Percentiles rank a stretch among this genome's conserved stretches.
phyloP scores from a whole-genome alignment of 2,888 invertebrate genomes.

The Thymelicus sylvestris region DNA sequence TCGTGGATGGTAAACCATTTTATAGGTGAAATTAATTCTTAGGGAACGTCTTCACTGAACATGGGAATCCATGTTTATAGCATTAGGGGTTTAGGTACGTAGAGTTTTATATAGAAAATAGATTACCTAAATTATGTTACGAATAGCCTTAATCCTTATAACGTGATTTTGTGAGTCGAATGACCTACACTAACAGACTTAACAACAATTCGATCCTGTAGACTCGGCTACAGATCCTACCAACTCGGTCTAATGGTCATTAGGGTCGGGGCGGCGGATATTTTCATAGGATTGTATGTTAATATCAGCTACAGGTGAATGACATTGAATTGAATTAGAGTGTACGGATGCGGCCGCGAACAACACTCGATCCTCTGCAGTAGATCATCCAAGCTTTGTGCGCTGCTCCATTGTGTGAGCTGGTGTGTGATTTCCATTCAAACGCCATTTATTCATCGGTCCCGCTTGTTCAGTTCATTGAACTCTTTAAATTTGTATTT shows the following conservation, averaged over 20 bases:
- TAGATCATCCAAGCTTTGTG: slow-evolving; percentile 26
- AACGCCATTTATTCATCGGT: slow-evolving; percentile 24
- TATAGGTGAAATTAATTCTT: too few relatives aligned
- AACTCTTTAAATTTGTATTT: slow-evolving; percentile 29
- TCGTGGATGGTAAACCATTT: too few relatives aligned
- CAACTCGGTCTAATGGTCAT: neutral
- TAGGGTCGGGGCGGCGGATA: neutral
- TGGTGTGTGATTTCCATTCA: slow-evolving; percentile 28
- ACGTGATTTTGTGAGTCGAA: too few relatives aligned
- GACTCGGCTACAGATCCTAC: too few relatives aligned
- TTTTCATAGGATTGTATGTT: slow-evolving; percentile 28
- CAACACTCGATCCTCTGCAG: slow-evolving; percentile 25
- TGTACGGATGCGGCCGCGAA: slow-evolving; percentile 23
- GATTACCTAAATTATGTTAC: too few relatives aligned
- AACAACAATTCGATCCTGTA: too few relatives aligned
- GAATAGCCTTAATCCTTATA: too few relatives aligned
- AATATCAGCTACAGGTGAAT: slow-evolving; percentile 26
- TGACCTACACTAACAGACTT: too few relatives aligned
- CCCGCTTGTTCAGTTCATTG: slow-evolving; percentile 20
- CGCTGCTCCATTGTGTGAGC: slow-evolving; percentile 15
- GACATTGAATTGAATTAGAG: slow-evolving; percentile 26
- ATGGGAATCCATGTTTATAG: too few relatives aligned
- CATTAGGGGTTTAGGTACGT: too few relatives aligned
- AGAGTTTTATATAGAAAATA: too few relatives aligned
- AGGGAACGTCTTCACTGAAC: too few relatives aligned